Conservation (phyloP, 2,797 vertebrate genomes). For the Thamnophis elegans region DNA sequence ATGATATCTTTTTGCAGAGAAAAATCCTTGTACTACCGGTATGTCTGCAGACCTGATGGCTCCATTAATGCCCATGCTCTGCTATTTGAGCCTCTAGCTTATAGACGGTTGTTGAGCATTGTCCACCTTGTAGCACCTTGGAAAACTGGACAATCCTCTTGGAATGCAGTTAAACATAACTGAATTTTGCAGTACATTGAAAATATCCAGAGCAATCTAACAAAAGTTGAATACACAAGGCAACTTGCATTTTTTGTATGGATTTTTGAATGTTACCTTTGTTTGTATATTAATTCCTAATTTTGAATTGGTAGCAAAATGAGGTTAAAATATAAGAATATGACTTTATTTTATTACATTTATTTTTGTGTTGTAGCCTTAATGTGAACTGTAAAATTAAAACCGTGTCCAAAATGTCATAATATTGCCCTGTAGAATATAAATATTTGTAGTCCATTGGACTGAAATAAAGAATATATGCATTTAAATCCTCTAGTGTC, state of each 20-base stretch:
- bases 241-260: background rate
- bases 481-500: background rate
- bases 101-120: background rate
- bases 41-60: background rate
- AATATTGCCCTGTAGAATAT: background rate
- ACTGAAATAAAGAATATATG: background rate
- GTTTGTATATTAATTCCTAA: background rate
- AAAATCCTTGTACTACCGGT: conserved; percentile 35
- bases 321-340: background rate
- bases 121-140: background rate
- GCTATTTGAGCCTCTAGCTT: background rate
- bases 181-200: background rate
- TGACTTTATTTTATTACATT: background rate
- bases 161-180: background rate
- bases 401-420: background rate
- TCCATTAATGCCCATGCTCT: background rate
- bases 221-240: background rate
- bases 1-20: conserved; percentile 29
- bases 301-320: background rate
- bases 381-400: background rate
- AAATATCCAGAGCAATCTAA: background rate
- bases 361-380: background rate
- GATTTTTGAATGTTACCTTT: background rate
- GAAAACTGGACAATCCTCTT: background rate
- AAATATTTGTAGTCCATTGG: background rate